Evolutionary conservation across 2,113 vertebrate genomes (phyloP), one percentile per base, ranked within the genome.

Genomic region (Tragelaphus strepsiceros): DNA sequence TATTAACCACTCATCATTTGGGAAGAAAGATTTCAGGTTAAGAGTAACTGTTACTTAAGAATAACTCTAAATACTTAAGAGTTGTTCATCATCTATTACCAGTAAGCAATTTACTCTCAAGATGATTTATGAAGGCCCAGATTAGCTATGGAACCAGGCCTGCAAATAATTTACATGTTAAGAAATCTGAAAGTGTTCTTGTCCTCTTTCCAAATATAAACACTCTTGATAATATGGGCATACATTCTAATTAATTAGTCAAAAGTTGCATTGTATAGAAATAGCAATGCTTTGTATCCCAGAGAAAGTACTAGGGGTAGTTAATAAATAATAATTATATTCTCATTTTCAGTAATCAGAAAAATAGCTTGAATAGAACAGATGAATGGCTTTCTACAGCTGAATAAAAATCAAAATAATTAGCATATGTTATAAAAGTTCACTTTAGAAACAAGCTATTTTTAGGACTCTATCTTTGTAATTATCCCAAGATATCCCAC

Each of bases 241-340:
- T 94, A 88, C 84, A 97, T 88, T 96, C 90, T 95, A 97, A 97
- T 98, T 98, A 98, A 93, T 97, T 96, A 97, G 89, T 92, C 94
- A 97, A 93, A 96, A 96, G 92, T 92, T 94, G 6, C 53, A 71
- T 83, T 88, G 22, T 96, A 77, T 97, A 96, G 62, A 89, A 98
- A 94, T 77, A 97, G 80, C 67, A 97, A 93, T 96, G 87, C 53
- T 90, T 93, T 95, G 39, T 88, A 96, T 90, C 24, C n/a, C 39
- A 93, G 61, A 96, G 94, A 97, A 96, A 80, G 39, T 90, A 94
- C 90, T 91, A 80, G 17, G 94, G 53, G 21, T 95, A 77, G 58
- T 92, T 97, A 97, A 97, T 93, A 96, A 98, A 97, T 95, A 97
- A 91, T 97, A 94, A 98, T 97, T 98, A 98, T 61, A 94, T 90